Evolutionary conservation across 1,140 invertebrate species (phyloP), one percentile per base, ranked within the genome.

Genomic region (Musca domestica): DNA sequence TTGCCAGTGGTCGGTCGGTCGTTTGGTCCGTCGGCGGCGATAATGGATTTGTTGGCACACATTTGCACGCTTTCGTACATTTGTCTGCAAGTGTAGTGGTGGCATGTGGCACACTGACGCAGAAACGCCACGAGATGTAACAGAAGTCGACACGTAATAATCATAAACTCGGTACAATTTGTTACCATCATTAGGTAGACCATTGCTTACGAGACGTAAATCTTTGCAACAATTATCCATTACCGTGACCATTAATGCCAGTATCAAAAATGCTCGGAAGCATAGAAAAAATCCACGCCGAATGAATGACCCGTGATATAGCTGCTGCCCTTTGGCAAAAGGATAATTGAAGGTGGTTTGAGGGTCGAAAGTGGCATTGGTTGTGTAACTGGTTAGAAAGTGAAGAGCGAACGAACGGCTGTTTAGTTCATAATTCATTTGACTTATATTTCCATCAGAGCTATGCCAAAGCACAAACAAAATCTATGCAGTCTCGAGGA

Each of bases 161-260:
- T 58, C 54, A 58, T 58, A 58, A 58, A 58, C 54, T 58, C 27
- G 54, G 54, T 27, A 58, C 54, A 58, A 58, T 58, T 58, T 30
- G 54, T 58, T 27, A 27, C 54, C 54, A 58, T 30, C 54, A 58
- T 58, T 58, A 27, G 27, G 34, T 41, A 41, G 34, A 41, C 34
- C 34, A 12, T 41, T 41, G 34, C 34, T 41, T 41, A 41, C 34
- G 34, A 41, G 34, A 58, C 54, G 23, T 58, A 58, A 58, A 58
- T 58, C 54, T 58, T 58, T 15, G 54, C 54, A 30, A 58, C 54
- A 58, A 30, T 58, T 58, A 27, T 58, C 22, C 54, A 58, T 58
- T 58, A 58, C 27, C 17, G 25, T 27, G 27, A 27, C 23, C 23
- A 23, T 15, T 15, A 54, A 41, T 41, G 34, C 10, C 10, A 41